Conservation (phyloP, 2,888 invertebrate species). For the Cryptocheilus praepositus region DNA sequence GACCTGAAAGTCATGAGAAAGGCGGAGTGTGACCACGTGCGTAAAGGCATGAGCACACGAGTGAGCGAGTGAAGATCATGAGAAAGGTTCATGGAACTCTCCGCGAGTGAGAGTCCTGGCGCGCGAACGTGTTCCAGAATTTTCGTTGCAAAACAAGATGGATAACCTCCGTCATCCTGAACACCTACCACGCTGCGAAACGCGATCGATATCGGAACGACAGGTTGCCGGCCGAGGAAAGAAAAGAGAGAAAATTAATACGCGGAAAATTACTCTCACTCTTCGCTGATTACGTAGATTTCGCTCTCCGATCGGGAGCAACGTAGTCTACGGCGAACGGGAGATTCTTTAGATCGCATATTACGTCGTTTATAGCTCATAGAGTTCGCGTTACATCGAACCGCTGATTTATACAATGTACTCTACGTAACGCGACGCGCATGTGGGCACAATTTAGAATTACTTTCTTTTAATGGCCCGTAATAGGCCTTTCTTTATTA, state of each 20-base stretch:
- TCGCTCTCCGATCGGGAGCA: too few relatives aligned
- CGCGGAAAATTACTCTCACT: too few relatives aligned
- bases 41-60: not conserved
- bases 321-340: too few relatives aligned
- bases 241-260: not conserved
- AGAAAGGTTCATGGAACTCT: constrained; percentile 35
- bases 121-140: constrained; percentile 24
- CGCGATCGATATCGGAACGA: not conserved
- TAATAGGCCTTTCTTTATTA: too few relatives aligned
- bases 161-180: not conserved
- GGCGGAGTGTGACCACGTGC: constrained; percentile 28
- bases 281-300: too few relatives aligned
- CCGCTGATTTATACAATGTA: too few relatives aligned
- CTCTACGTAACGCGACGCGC: too few relatives aligned
- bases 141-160: constrained; percentile 21
- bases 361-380: too few relatives aligned
- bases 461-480: too few relatives aligned
- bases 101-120: constrained; percentile 37
- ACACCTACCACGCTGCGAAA: not conserved
- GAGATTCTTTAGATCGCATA: too few relatives aligned
- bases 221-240: not conserved
- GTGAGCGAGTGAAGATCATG: constrained; percentile 16
- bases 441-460: too few relatives aligned
- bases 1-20: constrained; percentile 31
- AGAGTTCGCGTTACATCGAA: too few relatives aligned